Percentiles rank a stretch among this genome's conserved stretches.
Evolutionary conservation across 2,888 invertebrate genomes (phyloP).

Genomic region (Formica aserva): DNA sequence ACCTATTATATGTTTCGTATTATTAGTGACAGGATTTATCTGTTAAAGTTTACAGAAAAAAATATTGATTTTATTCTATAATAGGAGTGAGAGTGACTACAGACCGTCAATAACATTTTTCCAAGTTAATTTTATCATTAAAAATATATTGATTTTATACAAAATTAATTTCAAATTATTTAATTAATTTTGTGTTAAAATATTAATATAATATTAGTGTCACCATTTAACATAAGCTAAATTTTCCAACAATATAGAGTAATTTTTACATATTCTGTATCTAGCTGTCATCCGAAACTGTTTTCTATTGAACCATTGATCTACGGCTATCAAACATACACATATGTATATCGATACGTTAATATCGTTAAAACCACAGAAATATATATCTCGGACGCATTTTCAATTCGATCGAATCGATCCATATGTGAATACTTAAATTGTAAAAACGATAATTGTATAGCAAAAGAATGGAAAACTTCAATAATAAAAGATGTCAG

Average conservation of each 20-base stretch:
- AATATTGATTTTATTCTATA: too few species aligned
- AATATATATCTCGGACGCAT: not conserved
- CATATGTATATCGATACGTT: constrained; percentile 14
- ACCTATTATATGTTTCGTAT: too few species aligned
- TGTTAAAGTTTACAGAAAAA: too few species aligned
- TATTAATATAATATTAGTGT: too few species aligned
- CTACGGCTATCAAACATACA: constrained; percentile 24
- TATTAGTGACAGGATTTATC: too few species aligned
- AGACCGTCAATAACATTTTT: too few species aligned
- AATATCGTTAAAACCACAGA: not conserved
- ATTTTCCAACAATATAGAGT: not conserved
- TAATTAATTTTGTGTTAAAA: too few species aligned
- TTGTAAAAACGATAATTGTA: not conserved
- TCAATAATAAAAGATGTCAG: not conserved
- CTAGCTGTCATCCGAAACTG: not conserved
- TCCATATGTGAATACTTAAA: not conserved
- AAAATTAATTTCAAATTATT: too few species aligned
- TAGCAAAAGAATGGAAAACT: constrained; percentile 22
- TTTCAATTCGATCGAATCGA: not conserved
- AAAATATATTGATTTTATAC: too few species aligned
- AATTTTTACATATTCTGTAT: not conserved
- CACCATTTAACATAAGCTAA: too few species aligned
- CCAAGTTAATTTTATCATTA: too few species aligned
- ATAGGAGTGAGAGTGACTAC: too few species aligned
- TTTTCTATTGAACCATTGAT: constrained; percentile 24